Evolutionary conservation across 2,113 vertebrate species (phyloP).

Genomic region (Pseudopipra pipra): DNA sequence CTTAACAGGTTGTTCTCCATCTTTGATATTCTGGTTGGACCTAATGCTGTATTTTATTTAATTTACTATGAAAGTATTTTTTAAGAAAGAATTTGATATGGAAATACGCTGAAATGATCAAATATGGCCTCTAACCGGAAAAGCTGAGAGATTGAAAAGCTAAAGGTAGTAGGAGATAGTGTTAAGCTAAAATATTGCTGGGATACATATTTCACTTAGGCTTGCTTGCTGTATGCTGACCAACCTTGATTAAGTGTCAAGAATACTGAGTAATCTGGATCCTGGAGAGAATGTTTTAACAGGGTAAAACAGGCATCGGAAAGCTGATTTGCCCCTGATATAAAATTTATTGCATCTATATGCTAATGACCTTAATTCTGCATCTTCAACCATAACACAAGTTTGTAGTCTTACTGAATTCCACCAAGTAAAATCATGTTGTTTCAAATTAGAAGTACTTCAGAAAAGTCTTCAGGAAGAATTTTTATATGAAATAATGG

Average conservation of each 20-base stretch:
- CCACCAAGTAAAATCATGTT: not conserved
- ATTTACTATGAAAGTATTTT: not conserved
- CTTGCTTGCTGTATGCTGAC: constrained; percentile 15
- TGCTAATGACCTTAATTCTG: constrained; percentile 39
- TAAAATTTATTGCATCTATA: constrained; percentile 50
- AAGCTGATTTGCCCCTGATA: constrained; percentile 57
- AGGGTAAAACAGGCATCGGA: constrained; percentile 8
- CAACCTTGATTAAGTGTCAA: constrained; percentile 69
- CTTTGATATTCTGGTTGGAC: not conserved
- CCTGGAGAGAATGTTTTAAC: constrained; percentile 46
- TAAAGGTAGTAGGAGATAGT: constrained; percentile 14
- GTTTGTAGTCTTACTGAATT: not conserved
- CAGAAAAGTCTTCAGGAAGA: not conserved
- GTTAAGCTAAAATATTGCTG: constrained; percentile 48
- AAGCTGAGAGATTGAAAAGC: constrained; percentile 6
- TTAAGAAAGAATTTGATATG: not conserved
- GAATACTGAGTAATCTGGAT: constrained; percentile 62
- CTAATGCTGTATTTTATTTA: not conserved
- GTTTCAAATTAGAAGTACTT: not conserved
- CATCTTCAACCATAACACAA: not conserved
- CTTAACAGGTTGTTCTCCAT: not conserved
- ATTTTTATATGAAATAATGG: not conserved
- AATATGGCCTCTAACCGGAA: constrained; percentile 8
- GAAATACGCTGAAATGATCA: constrained; percentile 13
- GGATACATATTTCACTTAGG: constrained; percentile 47